A percentile compares a stretch with the other conserved stretches of the same genome.
Conservation (phyloP, 2,113 vertebrate species). For the Ariopsis seemanni region DNA sequence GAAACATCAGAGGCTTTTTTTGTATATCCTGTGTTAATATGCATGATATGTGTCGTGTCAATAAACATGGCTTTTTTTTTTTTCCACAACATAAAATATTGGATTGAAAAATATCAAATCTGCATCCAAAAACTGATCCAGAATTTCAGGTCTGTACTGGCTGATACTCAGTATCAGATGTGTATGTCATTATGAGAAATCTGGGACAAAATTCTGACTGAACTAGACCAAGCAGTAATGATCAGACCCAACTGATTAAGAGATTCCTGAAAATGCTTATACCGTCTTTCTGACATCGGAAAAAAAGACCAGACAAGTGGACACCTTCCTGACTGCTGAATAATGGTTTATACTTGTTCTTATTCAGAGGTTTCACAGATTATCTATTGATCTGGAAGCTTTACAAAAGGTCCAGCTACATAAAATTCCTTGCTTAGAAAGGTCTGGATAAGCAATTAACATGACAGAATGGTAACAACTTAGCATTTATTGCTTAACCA, state of each 20-base stretch:
- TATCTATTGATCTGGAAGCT: background rate
- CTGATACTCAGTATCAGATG: background rate
- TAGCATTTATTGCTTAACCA: background rate
- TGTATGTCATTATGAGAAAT: background rate
- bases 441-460: background rate
- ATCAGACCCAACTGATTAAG: background rate
- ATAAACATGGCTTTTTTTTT: background rate
- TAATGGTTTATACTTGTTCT: conserved; percentile 8
- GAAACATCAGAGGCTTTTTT: background rate
- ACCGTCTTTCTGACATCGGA: background rate
- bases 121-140: background rate
- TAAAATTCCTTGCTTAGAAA: background rate
- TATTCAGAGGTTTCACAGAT: background rate
- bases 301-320: background rate
- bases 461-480: background rate
- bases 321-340: background rate
- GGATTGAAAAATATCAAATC: background rate
- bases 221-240: background rate
- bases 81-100: background rate
- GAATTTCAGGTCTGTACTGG: background rate
- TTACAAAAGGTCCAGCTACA: background rate
- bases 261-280: background rate
- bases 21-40: background rate
- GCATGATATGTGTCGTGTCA: background rate
- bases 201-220: background rate